Evolutionary conservation across 2,888 invertebrate species (phyloP).

Genomic region (Busseola fusca): DNA sequence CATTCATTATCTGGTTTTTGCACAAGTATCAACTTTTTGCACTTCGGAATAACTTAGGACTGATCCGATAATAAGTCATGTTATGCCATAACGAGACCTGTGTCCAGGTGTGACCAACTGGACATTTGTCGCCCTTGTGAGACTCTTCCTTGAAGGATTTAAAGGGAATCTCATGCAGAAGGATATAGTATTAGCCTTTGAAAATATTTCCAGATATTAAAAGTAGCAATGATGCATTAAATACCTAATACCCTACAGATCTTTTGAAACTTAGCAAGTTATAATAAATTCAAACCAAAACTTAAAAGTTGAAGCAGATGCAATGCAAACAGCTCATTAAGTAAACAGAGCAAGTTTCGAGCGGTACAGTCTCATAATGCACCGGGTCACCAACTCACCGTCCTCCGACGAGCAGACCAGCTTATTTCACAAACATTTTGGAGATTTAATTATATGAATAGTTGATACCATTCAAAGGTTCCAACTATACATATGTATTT

Average conservation of each 20-base stretch:
- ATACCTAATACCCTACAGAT: neutral
- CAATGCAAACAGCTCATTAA: constrained; percentile 43
- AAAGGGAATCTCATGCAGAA: neutral
- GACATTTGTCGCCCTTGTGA: no score
- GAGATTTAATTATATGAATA: constrained; percentile 48
- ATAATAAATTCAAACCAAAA: constrained; percentile 27
- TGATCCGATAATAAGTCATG: neutral
- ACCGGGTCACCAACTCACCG: neutral
- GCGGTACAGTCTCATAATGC: constrained; percentile 6
- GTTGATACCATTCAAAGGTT: constrained; percentile 28
- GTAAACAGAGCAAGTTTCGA: constrained; percentile 25
- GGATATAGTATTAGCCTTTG: neutral
- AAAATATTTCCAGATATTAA: neutral
- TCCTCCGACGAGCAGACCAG: constrained; percentile 4
- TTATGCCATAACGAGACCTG: neutral
- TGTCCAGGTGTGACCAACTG: neutral
- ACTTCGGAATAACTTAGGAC: neutral
- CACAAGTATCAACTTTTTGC: neutral
- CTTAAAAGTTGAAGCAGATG: constrained; percentile 20
- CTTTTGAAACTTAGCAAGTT: neutral
- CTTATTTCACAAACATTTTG: constrained; percentile 33
- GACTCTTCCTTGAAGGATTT: no score
- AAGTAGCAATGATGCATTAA: neutral
- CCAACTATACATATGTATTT: constrained; percentile 19
- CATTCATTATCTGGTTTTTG: neutral